A percentile compares a stretch with the other conserved stretches of the same genome.
Evolutionary conservation across 2,113 vertebrate species (phyloP).

Genomic region (Cottus gobio): DNA sequence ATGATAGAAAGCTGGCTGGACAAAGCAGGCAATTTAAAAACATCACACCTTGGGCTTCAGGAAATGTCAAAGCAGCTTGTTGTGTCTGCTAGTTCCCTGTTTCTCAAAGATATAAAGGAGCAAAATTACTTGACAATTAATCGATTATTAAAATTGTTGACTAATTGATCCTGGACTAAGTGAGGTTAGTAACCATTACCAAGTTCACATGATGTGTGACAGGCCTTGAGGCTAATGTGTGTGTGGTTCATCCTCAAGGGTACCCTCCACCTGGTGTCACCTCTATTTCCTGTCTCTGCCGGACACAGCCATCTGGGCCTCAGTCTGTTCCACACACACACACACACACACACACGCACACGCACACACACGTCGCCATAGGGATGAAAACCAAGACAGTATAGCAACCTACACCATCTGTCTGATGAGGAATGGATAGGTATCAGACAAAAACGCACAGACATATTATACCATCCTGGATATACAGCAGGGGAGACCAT

Average conservation of each 20-base stretch:
- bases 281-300: conserved; percentile 76
- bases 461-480: conserved; percentile 30
- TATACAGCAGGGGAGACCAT: conserved; percentile 45
- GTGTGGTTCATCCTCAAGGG: conserved; percentile 46
- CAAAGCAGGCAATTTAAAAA: neutral
- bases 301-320: conserved; percentile 81
- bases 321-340: conserved; percentile 71
- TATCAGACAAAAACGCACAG: conserved; percentile 58
- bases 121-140: neutral
- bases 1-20: neutral
- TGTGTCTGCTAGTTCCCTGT: neutral
- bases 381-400: conserved; percentile 57
- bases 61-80: neutral
- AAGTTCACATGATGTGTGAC: conserved; percentile 16
- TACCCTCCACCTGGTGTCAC: conserved; percentile 74
- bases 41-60: neutral
- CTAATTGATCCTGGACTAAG: neutral
- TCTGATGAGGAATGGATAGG: conserved; percentile 59
- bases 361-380: conserved; percentile 27
- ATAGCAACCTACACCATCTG: conserved; percentile 77
- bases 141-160: neutral
- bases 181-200: neutral
- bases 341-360: conserved; percentile 28
- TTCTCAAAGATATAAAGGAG: neutral
- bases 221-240: neutral